Evolutionary conservation across 2,888 invertebrate genomes (phyloP).

Genomic region (Drosophila stalkeri): DNA sequence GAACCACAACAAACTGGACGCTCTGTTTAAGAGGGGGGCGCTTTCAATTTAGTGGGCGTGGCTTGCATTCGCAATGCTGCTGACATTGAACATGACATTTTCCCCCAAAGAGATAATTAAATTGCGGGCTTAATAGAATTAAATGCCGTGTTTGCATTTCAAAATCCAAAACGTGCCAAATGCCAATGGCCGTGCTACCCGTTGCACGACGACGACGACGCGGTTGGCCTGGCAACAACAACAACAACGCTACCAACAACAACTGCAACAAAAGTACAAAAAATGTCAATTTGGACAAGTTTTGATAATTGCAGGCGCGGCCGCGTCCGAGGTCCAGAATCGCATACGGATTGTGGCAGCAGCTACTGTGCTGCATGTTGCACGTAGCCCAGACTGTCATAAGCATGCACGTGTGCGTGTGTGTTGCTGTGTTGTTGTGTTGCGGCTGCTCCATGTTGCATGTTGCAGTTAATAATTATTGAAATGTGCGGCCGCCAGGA

Average conservation of each 20-base stretch:
- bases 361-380: conserved; percentile 77
- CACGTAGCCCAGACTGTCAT: conserved; percentile 43
- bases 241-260: conserved; percentile 1
- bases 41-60: conserved; percentile 22
- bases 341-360: conserved; percentile 50
- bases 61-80: conserved; percentile 45
- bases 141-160: conserved; percentile 81
- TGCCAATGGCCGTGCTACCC: conserved; percentile 53
- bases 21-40: not conserved
- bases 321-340: conserved; percentile 33
- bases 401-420: conserved; percentile 27
- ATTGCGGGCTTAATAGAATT: conserved; percentile 80
- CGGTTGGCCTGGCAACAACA: conserved; percentile 42
- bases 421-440: conserved; percentile 28
- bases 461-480: conserved; percentile 82
- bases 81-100: conserved; percentile 78
- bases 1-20: not conserved
- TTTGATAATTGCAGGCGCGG: conserved; percentile 77
- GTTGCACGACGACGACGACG: conserved; percentile 29
- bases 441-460: conserved; percentile 70
- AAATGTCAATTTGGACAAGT: conserved; percentile 81
- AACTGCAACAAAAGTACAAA: conserved; percentile 30
- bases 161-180: conserved; percentile 76
- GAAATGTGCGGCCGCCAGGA: conserved; percentile 80
- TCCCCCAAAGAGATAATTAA: conserved; percentile 78